Conservation (phyloP, 2,797 vertebrate species). For the Lateolabrax maculatus region DNA sequence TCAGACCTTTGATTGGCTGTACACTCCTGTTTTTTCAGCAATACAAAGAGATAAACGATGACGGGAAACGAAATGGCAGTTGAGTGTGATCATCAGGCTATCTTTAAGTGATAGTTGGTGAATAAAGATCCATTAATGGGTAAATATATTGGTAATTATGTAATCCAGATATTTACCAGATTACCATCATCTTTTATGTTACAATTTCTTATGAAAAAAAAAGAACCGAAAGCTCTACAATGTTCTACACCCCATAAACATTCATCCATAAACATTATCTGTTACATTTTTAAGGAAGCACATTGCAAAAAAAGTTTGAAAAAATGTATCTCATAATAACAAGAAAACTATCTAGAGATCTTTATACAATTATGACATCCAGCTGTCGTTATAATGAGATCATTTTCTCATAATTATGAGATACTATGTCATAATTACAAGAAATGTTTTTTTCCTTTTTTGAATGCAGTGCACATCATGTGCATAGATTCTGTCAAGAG, state of each 20-base stretch:
- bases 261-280: background rate
- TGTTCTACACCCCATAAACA: background rate
- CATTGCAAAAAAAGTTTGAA: background rate
- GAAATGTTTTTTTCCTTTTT: background rate
- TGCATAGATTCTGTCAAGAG: background rate
- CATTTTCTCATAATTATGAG: background rate
- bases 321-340: background rate
- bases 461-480: background rate
- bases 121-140: background rate
- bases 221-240: background rate
- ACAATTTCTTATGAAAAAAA: background rate
- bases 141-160: conserved; percentile 1
- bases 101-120: background rate
- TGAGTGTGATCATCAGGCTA: background rate
- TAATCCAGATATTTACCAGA: background rate
- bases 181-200: background rate
- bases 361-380: background rate
- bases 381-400: background rate
- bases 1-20: background rate
- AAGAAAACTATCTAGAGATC: background rate
- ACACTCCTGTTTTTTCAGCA: background rate
- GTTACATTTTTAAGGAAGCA: background rate
- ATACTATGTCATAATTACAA: background rate
- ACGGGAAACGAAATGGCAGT: background rate
- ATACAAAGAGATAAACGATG: background rate